These are phyloP conservation scores for Oryzias sinensis DNA, from an alignment of 2,797 vertebrate species.

Conservation along the genomic window DNA sequence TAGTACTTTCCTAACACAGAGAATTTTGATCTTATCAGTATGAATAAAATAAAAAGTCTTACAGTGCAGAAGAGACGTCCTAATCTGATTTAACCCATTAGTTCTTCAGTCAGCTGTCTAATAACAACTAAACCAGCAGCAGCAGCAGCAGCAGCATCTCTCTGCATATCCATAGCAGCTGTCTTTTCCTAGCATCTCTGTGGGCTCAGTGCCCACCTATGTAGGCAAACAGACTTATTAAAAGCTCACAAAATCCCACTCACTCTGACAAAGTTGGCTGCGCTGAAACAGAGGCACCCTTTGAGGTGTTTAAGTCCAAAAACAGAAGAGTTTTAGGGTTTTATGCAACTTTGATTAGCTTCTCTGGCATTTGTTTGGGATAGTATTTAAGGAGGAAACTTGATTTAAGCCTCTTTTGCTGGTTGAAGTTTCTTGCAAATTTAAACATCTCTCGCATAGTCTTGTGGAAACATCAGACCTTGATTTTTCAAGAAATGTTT, in stretches of 20 bases:
- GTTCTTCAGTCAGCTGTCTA: not conserved
- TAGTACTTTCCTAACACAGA: not conserved
- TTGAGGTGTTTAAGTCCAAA: conserved; percentile 9
- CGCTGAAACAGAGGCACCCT: conserved; percentile 14
- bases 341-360: not conserved
- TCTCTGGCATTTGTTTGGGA: not conserved
- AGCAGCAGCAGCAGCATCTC: not conserved
- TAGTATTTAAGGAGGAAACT: no score
- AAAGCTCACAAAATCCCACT: conserved; percentile 43
- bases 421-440: not conserved
- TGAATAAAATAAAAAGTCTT: not conserved
- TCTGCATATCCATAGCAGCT: not conserved
- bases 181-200: conserved; percentile 2
- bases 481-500: not conserved
- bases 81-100: not conserved
- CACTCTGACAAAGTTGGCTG: conserved; percentile 29
- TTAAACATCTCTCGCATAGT: not conserved
- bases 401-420: no score
- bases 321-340: not conserved
- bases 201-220: conserved; percentile 47
- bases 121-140: not conserved
- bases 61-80: not conserved
- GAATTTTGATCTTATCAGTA: not conserved
- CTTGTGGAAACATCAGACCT: not conserved
- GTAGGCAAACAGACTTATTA: conserved; percentile 51